Conservation (phyloP, 64 coral and sea anemone genomes). For the Pachyseris speciosa region DNA sequence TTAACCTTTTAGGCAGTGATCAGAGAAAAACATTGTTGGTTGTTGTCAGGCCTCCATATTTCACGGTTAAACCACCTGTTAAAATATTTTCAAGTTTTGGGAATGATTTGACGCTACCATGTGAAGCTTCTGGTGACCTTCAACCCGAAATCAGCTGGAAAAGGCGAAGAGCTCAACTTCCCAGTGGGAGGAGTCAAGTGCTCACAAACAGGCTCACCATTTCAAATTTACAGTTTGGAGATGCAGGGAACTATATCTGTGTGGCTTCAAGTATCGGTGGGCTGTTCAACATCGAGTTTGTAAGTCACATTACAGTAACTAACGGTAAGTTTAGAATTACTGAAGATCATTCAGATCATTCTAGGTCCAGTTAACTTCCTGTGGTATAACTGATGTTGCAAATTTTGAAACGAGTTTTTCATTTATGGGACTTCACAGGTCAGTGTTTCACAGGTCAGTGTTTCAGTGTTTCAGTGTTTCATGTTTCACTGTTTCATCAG, state of each 20-base stretch:
- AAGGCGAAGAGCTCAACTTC: constrained; percentile 3
- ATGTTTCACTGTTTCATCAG: no score
- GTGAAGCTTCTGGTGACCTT: constrained; percentile 37
- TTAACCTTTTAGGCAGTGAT: constrained; percentile 39
- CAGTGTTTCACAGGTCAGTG: no score
- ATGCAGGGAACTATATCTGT: constrained; percentile 53
- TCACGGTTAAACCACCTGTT: constrained; percentile 27
- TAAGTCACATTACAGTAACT: background rate
- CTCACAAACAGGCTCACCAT: constrained; percentile 11
- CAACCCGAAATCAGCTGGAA: constrained; percentile 64
- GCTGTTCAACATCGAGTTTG: background rate
- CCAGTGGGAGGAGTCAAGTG: background rate
- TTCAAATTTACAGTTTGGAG: background rate
- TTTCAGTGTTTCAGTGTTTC: no score
- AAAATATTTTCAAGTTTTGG: background rate
- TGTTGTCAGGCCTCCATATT: background rate
- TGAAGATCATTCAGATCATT: no score
- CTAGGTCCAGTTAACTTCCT: no score
- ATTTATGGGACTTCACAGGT: no score
- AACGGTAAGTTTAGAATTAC: background rate
- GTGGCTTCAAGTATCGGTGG: constrained; percentile 25
- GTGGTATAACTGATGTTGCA: no score
- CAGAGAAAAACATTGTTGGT: background rate
- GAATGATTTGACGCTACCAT: constrained; percentile 1
- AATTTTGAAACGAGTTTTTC: no score